Evolutionary conservation across 2,888 invertebrate species (phyloP).

Genomic region (Agapostemon virescens): DNA sequence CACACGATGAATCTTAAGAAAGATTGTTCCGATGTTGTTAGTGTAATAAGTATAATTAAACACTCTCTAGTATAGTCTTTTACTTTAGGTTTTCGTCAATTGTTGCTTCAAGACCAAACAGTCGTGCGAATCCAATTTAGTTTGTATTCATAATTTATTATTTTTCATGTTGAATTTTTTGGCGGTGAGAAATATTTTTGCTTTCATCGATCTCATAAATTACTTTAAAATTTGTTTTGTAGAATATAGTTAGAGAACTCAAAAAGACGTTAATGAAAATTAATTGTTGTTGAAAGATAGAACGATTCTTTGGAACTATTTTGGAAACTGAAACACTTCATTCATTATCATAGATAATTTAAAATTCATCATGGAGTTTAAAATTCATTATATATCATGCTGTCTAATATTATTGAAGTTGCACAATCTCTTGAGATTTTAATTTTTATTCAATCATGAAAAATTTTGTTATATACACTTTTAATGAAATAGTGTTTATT

Average conservation of each 20-base stretch:
- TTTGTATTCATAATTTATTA: neutral
- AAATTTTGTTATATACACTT: neutral
- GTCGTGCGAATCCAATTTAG: neutral
- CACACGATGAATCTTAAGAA: neutral
- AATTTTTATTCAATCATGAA: slow-evolving; percentile 6
- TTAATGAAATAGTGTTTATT: neutral
- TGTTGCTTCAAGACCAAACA: too few relatives aligned
- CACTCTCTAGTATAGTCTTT: slow-evolving; percentile 6
- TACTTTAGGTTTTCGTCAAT: neutral
- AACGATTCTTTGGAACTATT: too few relatives aligned
- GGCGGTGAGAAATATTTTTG: too few relatives aligned
- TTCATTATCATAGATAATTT: neutral
- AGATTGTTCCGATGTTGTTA: neutral
- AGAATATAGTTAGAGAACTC: too few relatives aligned
- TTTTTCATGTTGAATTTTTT: neutral
- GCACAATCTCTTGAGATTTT: neutral
- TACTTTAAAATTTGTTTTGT: too few relatives aligned
- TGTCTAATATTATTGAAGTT: neutral
- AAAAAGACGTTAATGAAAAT: neutral
- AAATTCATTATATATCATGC: neutral
- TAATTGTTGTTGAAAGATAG: too few relatives aligned
- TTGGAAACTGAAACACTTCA: too few relatives aligned
- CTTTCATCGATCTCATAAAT: too few relatives aligned
- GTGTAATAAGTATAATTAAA: neutral
- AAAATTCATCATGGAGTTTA: neutral